Conservation (phyloP, 2,888 invertebrate species). For the Tetanocera ferruginea region DNA sequence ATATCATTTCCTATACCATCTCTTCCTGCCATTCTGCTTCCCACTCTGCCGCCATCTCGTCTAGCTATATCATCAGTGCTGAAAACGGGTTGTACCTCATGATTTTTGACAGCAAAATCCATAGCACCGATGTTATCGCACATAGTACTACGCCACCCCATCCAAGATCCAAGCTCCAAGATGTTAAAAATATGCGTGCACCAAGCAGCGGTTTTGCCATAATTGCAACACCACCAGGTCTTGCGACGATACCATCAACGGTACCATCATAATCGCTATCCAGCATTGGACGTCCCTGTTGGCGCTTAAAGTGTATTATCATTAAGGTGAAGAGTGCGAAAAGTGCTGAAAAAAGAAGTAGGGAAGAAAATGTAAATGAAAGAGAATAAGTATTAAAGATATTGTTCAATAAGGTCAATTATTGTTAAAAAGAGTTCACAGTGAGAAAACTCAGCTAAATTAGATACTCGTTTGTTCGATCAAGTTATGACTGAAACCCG, state of each 20-base stretch:
- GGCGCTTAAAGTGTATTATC: constrained; percentile 92
- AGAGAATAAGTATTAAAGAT: neutral
- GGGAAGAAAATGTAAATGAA: neutral
- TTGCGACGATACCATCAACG: constrained; percentile 79
- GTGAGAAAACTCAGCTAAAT: too few relatives aligned
- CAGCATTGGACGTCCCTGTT: constrained; percentile 77
- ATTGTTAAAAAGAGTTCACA: too few relatives aligned
- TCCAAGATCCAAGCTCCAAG: constrained; percentile 87
- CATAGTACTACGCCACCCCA: constrained; percentile 90
- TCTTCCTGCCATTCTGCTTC: constrained; percentile 20
- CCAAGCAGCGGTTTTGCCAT: constrained; percentile 74
- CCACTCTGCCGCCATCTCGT: constrained; percentile 28
- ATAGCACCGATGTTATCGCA: constrained; percentile 84
- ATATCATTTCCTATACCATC: neutral
- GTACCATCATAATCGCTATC: constrained; percentile 77
- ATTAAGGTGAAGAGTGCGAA: constrained; percentile 92
- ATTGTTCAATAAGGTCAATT: too few relatives aligned
- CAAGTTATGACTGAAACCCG: neutral
- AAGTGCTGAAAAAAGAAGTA: constrained; percentile 79
- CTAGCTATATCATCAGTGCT: constrained; percentile 75
- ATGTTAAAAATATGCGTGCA: constrained; percentile 81
- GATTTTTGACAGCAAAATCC: constrained; percentile 91
- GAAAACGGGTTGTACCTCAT: constrained; percentile 90
- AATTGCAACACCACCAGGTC: constrained; percentile 71
- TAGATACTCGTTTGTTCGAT: too few relatives aligned